These are phyloP conservation scores for Sebastes fasciatus DNA, from an alignment of 2,113 vertebrate species.

Conservation along the genomic window DNA sequence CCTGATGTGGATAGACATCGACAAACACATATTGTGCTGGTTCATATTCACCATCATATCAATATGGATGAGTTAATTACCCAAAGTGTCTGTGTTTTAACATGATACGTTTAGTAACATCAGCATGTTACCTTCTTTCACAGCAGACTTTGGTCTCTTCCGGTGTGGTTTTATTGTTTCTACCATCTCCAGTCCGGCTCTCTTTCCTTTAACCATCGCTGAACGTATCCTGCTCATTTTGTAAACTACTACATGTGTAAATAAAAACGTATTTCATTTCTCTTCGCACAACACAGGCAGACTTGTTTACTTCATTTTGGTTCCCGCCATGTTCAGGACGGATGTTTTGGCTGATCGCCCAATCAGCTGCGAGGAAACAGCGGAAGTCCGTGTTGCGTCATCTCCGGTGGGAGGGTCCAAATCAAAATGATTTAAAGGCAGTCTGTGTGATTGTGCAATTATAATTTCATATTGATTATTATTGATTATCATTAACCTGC, in stretches of 20 bases:
- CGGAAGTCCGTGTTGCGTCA: background rate
- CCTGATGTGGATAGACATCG: too few species aligned
- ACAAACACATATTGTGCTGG: background rate
- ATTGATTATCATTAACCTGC: background rate
- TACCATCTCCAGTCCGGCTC: conserved; percentile 6
- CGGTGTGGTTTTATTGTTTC: conserved; percentile 35
- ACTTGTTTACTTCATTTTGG: conserved; percentile 6
- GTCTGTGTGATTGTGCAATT: background rate
- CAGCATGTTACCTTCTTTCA: conserved; percentile 67
- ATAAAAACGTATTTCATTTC: background rate
- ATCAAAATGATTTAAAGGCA: fast-evolving
- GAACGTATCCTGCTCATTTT: conserved; percentile 59
- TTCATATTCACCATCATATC: background rate
- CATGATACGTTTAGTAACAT: background rate
- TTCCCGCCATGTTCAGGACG: conserved; percentile 52
- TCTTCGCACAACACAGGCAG: background rate
- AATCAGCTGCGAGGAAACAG: conserved; percentile 42
- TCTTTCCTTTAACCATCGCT: conserved; percentile 40
- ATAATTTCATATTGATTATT: too few species aligned
- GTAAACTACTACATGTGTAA: fast-evolving
- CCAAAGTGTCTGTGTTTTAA: background rate
- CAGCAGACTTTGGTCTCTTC: conserved; percentile 56
- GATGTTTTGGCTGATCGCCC: conserved; percentile 7
- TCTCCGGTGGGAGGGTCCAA: conserved; percentile 30
- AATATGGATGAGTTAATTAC: background rate